Base-by-base conservation (phyloP, 2,888 invertebrate species). In the Sarcophaga carnaria region DNA sequence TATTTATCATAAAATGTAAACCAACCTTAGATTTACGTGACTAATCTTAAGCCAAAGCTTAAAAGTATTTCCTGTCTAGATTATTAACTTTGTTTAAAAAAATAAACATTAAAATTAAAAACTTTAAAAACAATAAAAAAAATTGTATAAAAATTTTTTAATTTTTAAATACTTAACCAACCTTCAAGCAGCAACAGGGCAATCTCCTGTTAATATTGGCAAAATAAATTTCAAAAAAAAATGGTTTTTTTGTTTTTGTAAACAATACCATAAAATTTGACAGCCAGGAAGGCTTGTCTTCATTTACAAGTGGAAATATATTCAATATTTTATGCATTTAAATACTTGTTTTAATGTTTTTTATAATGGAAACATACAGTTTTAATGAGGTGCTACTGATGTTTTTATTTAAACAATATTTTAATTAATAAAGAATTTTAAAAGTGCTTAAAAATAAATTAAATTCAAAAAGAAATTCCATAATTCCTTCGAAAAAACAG, bases 381-480 rank as follows among this genome's bases (percentile, higher is more conserved):
- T 84, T 78, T 84, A 88, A 85, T 80, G 72, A 86, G 86, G 79
- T 84, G 86, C 71, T 86, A 80, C 82, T 69, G 86, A 78, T 63
- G 25, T 81, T 88, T 80, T 83, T 76, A 76, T 80, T 64, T 45
- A 69, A 76, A 60, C 22, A 72, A 78, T 83, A 85, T 80, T 80
- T 75, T 83, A 77, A 87, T 83, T 80, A 78, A 76, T 83, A 66
- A 37, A 37, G 37, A 37, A 37, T 37, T 37, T 37, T 37, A 37
- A 37, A 37, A 37, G 37, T 37, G 37, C 37, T 37, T 20, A 27
- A 66, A 60, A 77, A 77, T 63, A 78, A 83, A 49, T 49, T 14
- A 49, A 54, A 54, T 14, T 14, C 14, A 54, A 3, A 54, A 54
- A 54, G 6, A 37, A 37, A 37, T 37, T 37, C 37, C 37, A 10